Evolutionary conservation across 2,113 vertebrate genomes (phyloP), one percentile per base, ranked within the genome.

Genomic region (Elachura formosa): DNA sequence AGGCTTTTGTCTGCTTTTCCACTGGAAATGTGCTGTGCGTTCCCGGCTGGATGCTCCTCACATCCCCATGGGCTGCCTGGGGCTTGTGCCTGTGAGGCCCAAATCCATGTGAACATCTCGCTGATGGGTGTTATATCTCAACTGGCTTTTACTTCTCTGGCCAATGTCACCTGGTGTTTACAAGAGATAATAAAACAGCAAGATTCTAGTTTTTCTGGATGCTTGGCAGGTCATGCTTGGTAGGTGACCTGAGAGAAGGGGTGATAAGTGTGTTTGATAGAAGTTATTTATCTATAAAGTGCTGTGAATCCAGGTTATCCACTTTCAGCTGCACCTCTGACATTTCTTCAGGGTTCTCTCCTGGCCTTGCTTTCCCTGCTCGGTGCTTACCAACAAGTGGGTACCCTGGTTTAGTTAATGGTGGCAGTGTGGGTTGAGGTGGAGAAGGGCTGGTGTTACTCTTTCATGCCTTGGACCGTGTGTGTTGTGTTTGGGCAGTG

Each of bases 241-340:
- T 7, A 13, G 72, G 21, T 81, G 79, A 40, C 19, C 52, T 46
- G 43, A 74, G 69, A 18, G 55, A 49, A 61, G 29, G 43, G 17
- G 2, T 2, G 11, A 5, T 28, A 40, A 17, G 29, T 34, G 24
- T 4, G 26, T 38, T 38, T 62, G 46, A 12, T 23, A 9, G n/a
- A 3, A 19, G 49, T 31, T 51, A 5, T 52, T 87, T 52, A 3
- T 59, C 46, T 22, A 0, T 25, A 3, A 45, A 67, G 40, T 14
- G 14, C 22, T 36, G 7, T 24, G 78, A 76, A 73, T 66, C 38
- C 78, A 23, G 67, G 75, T 83, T 83, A 43, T 62, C 25, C 29
- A 2, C 36, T 67, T 58, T 11, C 55, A 51, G 0, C 55, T 41
- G 41, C 33, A 8, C 21, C 0, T 6, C 1, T 0, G 6, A 2